These are phyloP conservation scores for Puffinus mauretanicus DNA, from an alignment of 2,113 vertebrate species.

Conservation along the genomic window DNA sequence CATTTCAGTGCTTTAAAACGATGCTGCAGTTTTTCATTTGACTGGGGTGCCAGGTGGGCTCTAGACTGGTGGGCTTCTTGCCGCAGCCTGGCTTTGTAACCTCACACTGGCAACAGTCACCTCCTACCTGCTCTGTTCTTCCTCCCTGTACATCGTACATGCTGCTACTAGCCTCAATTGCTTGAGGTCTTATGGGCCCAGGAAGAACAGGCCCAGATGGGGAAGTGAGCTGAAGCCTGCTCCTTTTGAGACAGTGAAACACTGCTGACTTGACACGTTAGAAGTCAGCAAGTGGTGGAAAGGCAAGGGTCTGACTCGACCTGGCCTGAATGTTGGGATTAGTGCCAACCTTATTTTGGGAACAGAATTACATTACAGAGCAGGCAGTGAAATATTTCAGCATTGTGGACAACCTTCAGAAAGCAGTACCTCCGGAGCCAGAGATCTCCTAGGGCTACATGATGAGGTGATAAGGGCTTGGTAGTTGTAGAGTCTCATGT, in stretches of 20 bases:
- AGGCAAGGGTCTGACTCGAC: background rate
- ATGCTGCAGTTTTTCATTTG: background rate
- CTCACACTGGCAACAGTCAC: background rate
- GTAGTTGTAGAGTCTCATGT: background rate
- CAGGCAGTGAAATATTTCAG: background rate
- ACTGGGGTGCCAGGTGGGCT: background rate
- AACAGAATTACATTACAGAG: background rate
- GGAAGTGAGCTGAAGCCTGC: background rate
- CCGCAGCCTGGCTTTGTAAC: background rate
- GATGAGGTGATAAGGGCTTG: background rate
- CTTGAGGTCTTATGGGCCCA: background rate
- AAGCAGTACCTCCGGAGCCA: background rate
- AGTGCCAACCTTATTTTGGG: background rate
- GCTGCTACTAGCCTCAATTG: background rate
- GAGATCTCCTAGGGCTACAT: rapidly evolving
- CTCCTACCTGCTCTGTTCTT: background rate
- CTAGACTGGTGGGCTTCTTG: background rate
- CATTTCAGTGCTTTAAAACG: background rate
- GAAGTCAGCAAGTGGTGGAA: background rate
- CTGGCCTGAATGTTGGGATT: background rate
- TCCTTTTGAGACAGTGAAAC: background rate
- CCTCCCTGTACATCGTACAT: rapidly evolving
- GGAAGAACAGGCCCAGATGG: background rate
- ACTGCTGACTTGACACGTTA: background rate
- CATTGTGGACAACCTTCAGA: background rate